Evolutionary conservation across 2,797 vertebrate genomes (phyloP).

Genomic region (Parauchenoglanis punctatus): DNA sequence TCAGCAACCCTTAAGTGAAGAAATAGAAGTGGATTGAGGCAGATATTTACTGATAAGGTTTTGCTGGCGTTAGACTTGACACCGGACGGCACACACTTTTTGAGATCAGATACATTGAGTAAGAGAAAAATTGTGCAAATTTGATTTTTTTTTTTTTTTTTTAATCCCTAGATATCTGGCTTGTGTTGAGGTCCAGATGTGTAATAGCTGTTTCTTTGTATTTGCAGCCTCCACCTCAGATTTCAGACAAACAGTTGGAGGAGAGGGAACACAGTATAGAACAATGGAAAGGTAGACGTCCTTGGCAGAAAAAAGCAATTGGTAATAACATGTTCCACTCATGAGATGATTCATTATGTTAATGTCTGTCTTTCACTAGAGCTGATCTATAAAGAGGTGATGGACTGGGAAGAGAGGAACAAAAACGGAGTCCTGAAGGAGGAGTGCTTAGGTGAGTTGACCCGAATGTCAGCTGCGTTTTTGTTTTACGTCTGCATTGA

Average conservation of each 20-base stretch:
- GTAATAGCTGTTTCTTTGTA: conserved; percentile 35
- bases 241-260: conserved; percentile 94
- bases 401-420: conserved; percentile 97
- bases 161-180: no score
- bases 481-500: not conserved
- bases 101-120: not conserved
- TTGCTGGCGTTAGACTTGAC: not conserved
- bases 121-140: not conserved
- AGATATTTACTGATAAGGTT: not conserved
- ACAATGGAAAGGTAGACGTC: conserved; percentile 91
- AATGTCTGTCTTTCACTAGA: conserved; percentile 69
- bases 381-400: conserved; percentile 97
- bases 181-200: not conserved
- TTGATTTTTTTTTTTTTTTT: not conserved
- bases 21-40: not conserved
- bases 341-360: not conserved
- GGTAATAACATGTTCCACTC: not conserved
- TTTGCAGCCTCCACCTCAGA: conserved; percentile 91
- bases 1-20: not conserved
- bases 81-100: not conserved
- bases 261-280: conserved; percentile 95
- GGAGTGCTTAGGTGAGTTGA: conserved; percentile 85
- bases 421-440: conserved; percentile 95
- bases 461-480: not conserved
- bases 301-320: not conserved